A percentile compares a stretch with the other conserved stretches of the same genome.
Conservation (phyloP, 1,140 invertebrate species). For the Lanistes nyassanus region DNA sequence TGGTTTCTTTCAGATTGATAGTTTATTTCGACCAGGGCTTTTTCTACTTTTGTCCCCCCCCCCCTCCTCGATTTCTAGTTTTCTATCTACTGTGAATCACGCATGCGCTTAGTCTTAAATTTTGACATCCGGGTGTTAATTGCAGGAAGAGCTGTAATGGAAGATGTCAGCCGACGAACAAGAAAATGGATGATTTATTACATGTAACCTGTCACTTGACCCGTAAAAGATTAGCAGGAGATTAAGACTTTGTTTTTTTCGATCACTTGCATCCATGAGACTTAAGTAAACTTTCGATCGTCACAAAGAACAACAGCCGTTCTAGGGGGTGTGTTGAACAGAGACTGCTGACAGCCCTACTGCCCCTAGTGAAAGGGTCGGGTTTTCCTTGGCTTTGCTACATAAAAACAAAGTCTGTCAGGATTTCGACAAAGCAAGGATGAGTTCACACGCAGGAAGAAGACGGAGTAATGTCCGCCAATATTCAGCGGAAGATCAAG, state of each 20-base stretch:
- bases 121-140: conserved; percentile 23
- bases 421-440: conserved; percentile 13
- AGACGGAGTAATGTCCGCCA: conserved; percentile 31
- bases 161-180: conserved; percentile 11
- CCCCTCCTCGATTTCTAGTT: too few species aligned
- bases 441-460: conserved; percentile 26
- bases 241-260: neutral
- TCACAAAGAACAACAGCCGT: neutral
- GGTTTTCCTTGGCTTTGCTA: neutral
- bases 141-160: conserved; percentile 22
- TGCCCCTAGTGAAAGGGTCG: neutral
- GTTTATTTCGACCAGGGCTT: too few species aligned
- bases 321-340: conserved; percentile 3
- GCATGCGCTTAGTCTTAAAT: conserved; percentile 10
- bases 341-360: neutral
- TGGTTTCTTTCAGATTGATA: too few species aligned
- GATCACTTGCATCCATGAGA: neutral
- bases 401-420: neutral
- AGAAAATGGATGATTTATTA: conserved; percentile 9
- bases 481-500: conserved; percentile 43
- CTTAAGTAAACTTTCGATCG: neutral
- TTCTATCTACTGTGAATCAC: neutral
- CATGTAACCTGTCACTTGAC: neutral
- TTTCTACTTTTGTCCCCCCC: too few species aligned
- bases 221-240: neutral